phyloP scores from a whole-genome alignment of 2,113 vertebrate genomes.

The Ptyas mucosa region DNA sequence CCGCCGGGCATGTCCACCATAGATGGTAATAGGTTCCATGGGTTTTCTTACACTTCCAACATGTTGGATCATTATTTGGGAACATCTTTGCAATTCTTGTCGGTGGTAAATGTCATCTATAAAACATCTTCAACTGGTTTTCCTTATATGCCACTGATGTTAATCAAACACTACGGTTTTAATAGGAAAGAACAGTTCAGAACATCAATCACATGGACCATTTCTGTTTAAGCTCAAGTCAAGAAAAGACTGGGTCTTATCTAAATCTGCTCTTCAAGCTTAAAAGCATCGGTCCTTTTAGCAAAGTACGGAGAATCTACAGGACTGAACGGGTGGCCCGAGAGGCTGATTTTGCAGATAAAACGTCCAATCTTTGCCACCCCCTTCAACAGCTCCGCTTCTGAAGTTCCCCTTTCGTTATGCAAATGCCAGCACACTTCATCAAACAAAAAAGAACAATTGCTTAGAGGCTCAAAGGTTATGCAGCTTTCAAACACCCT shows the following conservation, averaged over 20 bases:
- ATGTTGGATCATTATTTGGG: no score
- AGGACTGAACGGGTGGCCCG: background rate
- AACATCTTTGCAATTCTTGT: no score
- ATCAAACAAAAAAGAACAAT: background rate
- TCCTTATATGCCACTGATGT: no score
- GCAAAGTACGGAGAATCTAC: background rate
- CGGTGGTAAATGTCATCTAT: no score
- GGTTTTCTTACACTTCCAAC: no score
- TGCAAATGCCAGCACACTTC: background rate
- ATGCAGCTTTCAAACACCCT: background rate
- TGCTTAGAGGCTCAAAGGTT: background rate
- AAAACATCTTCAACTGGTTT: no score
- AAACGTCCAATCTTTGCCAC: background rate
- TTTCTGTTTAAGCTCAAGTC: background rate
- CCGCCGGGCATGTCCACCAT: no score
- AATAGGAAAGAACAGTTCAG: background rate
- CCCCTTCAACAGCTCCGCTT: background rate
- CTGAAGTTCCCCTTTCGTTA: slow-evolving; percentile 28
- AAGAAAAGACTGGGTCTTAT: background rate
- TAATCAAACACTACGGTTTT: background rate
- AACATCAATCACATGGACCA: background rate
- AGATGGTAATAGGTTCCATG: no score
- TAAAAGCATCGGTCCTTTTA: background rate
- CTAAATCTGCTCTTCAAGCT: background rate
- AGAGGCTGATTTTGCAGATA: background rate